Base-by-base conservation (phyloP, 2,797 vertebrate genomes). In the Poeciliopsis turneri region DNA sequence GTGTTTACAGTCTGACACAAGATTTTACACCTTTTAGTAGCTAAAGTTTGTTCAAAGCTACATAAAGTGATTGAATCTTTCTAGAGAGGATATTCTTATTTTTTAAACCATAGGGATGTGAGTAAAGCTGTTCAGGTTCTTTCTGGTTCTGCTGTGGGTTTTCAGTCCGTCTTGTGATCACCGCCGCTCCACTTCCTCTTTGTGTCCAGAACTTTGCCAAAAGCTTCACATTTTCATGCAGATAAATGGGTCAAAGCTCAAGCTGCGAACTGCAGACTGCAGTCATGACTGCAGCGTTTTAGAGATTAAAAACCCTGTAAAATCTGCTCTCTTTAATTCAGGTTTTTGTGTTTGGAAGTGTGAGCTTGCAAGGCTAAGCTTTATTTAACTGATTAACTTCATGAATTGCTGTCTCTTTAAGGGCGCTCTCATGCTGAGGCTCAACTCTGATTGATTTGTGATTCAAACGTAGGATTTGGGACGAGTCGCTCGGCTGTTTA, bases 231-330 rank as follows among this genome's bases (percentile, higher is more conserved):
- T 46, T 46, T 45, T 73, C 74, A 77, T 8, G 6, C 0, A 46
- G 43, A 46, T 82, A 47, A 85, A 23, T 82, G 74, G 78, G 73
- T 87, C 78, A 87, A 82, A 89, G 85, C 79, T n/a, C 72, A 64
- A 16, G 45, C 20, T 46, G 39, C 78, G 75, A 83, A 77, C 75
- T 75, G 23, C 80, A 2, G 13, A 4, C 74, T 39, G 9, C 79
- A 71, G 46, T 25, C 43, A 69, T 18, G 12, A 77, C 7, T 75
- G 39, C 12, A 41, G 49, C 72, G 45, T 45, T 69, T 69, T 79
- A 41, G 72, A 55, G 79, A 83, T 74, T 45, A 61, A 30, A 61
- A 36, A 13, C 68, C 76, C 25, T 72, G 11, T 18, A 77, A 55
- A 6, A 18, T 28, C 10, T 33, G 16, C 55, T 33, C 18, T 57